phyloP scores from a whole-genome alignment of 2,113 vertebrate genomes.

The Caracal caracal region DNA sequence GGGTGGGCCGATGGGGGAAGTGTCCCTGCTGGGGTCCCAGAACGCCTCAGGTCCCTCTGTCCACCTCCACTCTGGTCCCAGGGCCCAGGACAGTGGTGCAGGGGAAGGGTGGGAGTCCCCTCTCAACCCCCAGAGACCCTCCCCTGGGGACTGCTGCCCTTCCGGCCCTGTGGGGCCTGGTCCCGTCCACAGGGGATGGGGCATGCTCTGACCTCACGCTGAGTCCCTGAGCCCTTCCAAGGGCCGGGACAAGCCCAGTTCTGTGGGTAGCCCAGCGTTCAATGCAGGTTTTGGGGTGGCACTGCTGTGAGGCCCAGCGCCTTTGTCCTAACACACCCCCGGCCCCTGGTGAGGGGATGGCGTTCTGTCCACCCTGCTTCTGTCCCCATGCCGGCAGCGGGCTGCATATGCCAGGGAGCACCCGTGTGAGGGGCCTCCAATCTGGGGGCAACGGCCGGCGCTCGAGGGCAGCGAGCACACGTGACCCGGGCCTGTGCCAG shows the following conservation, averaged over 20 bases:
- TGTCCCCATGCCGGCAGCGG: rapidly evolving
- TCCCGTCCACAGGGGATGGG: background rate
- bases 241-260: rapidly evolving
- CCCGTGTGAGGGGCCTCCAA: rapidly evolving
- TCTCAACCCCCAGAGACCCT: background rate
- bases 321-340: background rate
- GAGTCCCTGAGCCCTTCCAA: background rate
- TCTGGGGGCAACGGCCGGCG: too few species aligned
- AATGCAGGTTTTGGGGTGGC: background rate
- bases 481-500: background rate
- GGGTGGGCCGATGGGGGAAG: background rate
- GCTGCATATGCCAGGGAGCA: background rate
- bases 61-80: background rate
- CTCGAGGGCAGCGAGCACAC: background rate
- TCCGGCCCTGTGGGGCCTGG: background rate
- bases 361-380: background rate
- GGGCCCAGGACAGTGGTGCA: background rate
- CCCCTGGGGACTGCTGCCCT: background rate
- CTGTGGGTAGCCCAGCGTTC: background rate
- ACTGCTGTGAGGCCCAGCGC: background rate
- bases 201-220: background rate
- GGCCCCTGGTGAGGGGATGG: rapidly evolving
- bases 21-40: rapidly evolving
- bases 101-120: background rate
- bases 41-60: background rate